Percentiles rank a stretch among this genome's conserved stretches.
phyloP scores from a whole-genome alignment of 2,113 vertebrate species.

The Symphodus melops region DNA sequence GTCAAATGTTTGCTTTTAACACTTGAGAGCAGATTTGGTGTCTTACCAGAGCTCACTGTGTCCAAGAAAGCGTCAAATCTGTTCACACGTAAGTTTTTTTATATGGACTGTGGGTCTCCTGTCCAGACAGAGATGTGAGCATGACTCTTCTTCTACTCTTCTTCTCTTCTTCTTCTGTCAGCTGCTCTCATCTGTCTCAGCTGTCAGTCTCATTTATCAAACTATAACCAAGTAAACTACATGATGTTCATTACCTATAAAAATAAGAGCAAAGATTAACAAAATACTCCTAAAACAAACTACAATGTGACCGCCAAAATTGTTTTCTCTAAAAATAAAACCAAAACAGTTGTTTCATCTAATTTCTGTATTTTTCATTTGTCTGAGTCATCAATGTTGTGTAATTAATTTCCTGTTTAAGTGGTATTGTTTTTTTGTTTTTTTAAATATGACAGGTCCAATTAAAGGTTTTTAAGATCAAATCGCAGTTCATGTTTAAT shows the following conservation, averaged over 20 bases:
- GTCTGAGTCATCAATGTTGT: background rate
- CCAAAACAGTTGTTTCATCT: too few relatives aligned
- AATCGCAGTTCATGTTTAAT: conserved; percentile 45
- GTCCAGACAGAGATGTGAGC: conserved; percentile 44
- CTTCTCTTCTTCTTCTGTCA: too few relatives aligned
- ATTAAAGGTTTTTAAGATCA: conserved; percentile 27
- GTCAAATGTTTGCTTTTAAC: background rate
- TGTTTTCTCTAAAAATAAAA: background rate
- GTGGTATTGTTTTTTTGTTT: conserved; percentile 1
- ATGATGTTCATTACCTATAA: conserved; percentile 1
- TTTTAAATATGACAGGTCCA: conserved; percentile 15
- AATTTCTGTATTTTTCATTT: too few relatives aligned
- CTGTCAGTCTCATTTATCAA: conserved; percentile 48
- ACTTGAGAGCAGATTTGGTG: conserved; percentile 37
- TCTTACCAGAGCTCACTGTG: conserved; percentile 17
- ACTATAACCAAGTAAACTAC: conserved; percentile 28
- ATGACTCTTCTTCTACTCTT: conserved; percentile 65
- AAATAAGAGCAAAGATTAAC: background rate
- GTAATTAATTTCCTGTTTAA: background rate
- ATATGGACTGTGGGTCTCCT: conserved; percentile 42
- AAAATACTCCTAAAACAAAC: background rate
- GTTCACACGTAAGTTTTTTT: conserved; percentile 62
- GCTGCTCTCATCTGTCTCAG: too few relatives aligned
- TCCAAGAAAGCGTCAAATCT: conserved; percentile 63
- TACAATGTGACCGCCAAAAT: background rate